Base-by-base conservation (phyloP, 2,888 invertebrate genomes). In the Julus scanicus region DNA sequence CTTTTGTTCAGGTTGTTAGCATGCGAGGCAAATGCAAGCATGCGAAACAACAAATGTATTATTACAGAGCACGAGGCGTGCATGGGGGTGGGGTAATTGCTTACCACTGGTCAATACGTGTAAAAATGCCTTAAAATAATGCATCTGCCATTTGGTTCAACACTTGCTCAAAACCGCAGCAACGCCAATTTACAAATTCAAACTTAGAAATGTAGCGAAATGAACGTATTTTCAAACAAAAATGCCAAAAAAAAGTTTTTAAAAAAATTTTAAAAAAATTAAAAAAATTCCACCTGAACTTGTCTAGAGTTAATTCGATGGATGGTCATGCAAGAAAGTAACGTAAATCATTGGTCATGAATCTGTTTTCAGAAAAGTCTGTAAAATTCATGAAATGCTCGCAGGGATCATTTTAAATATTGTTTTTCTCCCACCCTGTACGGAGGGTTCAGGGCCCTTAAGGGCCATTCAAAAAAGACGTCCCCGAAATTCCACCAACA, bases 1-100 rank as follows among this genome's bases (percentile, higher is more conserved):
- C 57, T 57, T 57, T 57, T 57, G 57, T 57, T 57, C 57, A 57
- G 57, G 57, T 57, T 57, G 57, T 57, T 57, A 57, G 57, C 57
- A 57, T 57, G 57, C 57, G 57, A 57, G 57, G 17, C 57, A 57
- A 57, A 57, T 57, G 57, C 57, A 57, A 57, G 57, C 57, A 57
- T 57, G 57, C 57, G 57, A 57, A 57, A 57, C 57, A 57, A 57
- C 57, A 57, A 57, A 57, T 57, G 57, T 57, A 57, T 57, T 57
- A 57, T 57, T 57, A 57, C 17, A 57, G 57, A 57, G 57, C 15
- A 57, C 57, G 17, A 57, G 57, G 57, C 57, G 57, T 57, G 57
- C 57, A 57, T n/a, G 57, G 57, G 57, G 57, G 57, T 57, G 57
- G 57, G 57, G 57, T 57, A 57, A 57, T 57, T 57, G 57, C n/a